These are phyloP conservation scores for Ethmia dodecea DNA, from an alignment of 2,888 invertebrate species.

Conservation along the genomic window DNA sequence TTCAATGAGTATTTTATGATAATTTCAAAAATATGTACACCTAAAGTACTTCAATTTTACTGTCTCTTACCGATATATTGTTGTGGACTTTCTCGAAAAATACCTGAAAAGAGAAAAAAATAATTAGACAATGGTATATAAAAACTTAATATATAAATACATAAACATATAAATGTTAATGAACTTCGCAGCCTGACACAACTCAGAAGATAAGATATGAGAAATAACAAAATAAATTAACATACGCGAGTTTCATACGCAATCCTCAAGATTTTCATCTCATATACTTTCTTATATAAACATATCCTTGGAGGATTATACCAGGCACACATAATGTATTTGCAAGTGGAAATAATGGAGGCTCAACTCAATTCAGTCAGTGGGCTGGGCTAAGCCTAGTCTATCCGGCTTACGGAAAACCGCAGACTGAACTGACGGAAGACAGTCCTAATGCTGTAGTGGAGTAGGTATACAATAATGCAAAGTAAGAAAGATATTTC, in stretches of 20 bases:
- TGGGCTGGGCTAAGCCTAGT: conserved; percentile 23
- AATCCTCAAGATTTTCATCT: too few relatives aligned
- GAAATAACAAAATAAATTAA: too few relatives aligned
- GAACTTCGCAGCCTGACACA: too few relatives aligned
- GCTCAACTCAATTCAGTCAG: conserved; percentile 12
- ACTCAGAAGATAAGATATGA: too few relatives aligned
- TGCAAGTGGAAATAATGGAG: conserved; percentile 10
- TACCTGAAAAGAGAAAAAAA: conserved; percentile 66
- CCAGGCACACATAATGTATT: conserved; percentile 3
- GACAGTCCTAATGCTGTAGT: conserved; percentile 16
- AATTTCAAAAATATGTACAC: conserved; percentile 33
- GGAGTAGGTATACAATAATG: too few relatives aligned
- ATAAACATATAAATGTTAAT: too few relatives aligned
- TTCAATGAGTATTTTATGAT: conserved; percentile 48
- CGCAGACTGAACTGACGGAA: conserved; percentile 7
- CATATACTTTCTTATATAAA: neutral
- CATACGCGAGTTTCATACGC: too few relatives aligned
- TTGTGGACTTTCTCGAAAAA: conserved; percentile 49
- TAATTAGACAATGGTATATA: too few relatives aligned
- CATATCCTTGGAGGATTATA: conserved; percentile 3
- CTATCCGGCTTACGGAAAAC: conserved; percentile 31
- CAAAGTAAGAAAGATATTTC: too few relatives aligned
- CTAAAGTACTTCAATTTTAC: conserved; percentile 25
- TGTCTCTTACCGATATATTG: conserved; percentile 52
- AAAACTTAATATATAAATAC: too few relatives aligned